Percentiles rank a stretch among this genome's conserved stretches.
phyloP scores from a whole-genome alignment of 2,888 invertebrate species.

The Galeruca laticollis region DNA sequence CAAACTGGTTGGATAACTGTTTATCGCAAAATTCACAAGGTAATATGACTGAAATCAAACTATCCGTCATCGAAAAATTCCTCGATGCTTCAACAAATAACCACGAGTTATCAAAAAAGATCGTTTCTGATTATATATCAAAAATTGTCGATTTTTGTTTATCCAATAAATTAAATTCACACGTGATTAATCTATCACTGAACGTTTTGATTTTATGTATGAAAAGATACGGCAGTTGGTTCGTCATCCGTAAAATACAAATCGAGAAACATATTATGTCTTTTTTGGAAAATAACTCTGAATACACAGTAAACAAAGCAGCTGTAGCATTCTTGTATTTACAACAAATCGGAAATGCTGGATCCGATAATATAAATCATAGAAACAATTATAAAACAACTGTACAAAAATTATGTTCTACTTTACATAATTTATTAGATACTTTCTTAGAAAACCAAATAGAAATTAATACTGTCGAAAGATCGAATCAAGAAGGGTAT shows the following conservation, averaged over 20 bases:
- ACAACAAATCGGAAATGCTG: conserved; percentile 52
- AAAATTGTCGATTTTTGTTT: conserved; percentile 52
- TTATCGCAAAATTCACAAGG: conserved; percentile 47
- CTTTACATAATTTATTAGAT: conserved; percentile 49
- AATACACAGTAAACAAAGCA: conserved; percentile 46
- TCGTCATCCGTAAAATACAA: conserved; percentile 45
- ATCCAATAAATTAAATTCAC: conserved; percentile 34
- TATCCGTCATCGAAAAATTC: conserved; percentile 43
- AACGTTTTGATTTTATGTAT: conserved; percentile 46
- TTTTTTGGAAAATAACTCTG: conserved; percentile 46
- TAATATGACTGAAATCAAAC: conserved; percentile 48
- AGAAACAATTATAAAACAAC: conserved; percentile 47
- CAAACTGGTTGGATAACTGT: conserved; percentile 49
- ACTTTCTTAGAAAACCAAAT: conserved; percentile 47
- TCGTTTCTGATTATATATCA: conserved; percentile 49
- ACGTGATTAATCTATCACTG: conserved; percentile 46
- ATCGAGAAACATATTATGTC: conserved; percentile 48
- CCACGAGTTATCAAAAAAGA: conserved; percentile 51
- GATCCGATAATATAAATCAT: conserved; percentile 50
- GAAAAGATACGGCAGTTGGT: conserved; percentile 50
- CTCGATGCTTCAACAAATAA: conserved; percentile 45
- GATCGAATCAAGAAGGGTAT: conserved; percentile 41
- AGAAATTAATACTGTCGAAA: conserved; percentile 45
- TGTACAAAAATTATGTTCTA: conserved; percentile 50
- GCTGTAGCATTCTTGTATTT: conserved; percentile 48